Conservation (phyloP, 2,888 invertebrate species). For the Mythimna albipuncta region DNA sequence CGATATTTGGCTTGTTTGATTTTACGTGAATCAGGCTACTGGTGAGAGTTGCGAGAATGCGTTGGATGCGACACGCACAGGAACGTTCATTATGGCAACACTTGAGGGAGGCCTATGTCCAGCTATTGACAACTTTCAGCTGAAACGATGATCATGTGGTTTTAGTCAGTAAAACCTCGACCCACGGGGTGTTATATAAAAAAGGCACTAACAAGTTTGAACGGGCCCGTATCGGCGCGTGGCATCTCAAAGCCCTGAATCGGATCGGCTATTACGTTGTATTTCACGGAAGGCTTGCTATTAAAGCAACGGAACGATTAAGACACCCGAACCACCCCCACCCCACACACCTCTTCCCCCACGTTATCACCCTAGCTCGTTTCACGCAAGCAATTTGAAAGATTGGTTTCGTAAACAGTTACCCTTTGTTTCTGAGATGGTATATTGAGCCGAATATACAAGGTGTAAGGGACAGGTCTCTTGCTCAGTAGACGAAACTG, state of each 20-base stretch:
- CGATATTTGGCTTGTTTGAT: too few relatives aligned
- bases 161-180: too few relatives aligned
- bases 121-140: too few relatives aligned
- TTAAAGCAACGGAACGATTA: slow-evolving; percentile 58
- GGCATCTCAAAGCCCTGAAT: slow-evolving; percentile 13
- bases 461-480: too few relatives aligned
- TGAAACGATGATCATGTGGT: too few relatives aligned
- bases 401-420: slow-evolving; percentile 60
- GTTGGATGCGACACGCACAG: too few relatives aligned
- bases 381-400: slow-evolving; percentile 58
- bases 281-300: slow-evolving; percentile 52
- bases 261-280: slow-evolving; percentile 24
- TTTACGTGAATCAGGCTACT: too few relatives aligned
- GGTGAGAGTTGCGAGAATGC: too few relatives aligned
- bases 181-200: too few relatives aligned
- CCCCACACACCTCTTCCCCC: neutral
- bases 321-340: slow-evolving; percentile 36
- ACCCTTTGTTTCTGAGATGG: slow-evolving; percentile 32
- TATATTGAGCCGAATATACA: slow-evolving; percentile 5
- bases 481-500: too few relatives aligned
- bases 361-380: slow-evolving; percentile 42
- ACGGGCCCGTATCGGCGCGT: neutral
- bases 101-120: too few relatives aligned
- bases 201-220: neutral
- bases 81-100: too few relatives aligned